Base-by-base conservation (phyloP, 2,888 invertebrate genomes). In the Lottia scabra region DNA sequence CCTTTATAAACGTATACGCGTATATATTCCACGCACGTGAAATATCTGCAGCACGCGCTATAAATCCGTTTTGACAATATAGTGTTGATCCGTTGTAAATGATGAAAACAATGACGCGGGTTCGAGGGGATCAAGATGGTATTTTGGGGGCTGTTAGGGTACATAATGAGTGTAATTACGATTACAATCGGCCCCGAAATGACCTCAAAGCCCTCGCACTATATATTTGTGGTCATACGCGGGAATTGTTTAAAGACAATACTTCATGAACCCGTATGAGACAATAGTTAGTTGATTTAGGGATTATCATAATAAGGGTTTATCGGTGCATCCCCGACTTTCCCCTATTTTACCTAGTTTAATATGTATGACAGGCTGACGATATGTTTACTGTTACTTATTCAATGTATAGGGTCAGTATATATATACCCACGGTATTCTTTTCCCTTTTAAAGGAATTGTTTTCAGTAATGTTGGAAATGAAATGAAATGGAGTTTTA, bases 31-130 rank as follows among this genome's bases (percentile, higher is more conserved):
- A 56, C 23, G 15, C 56, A 23, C 19, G 56, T 13, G 56, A 56
- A 56, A 12, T 23, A 56, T 56, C 56, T 56, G 19, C 56, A 56
- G 56, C 56, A 56, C 56, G 56, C 56, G 56, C 56, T 56, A 23
- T 56, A 23, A 56, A 56, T 56, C 56, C 56, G 8, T 23, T 23
- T 56, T 19, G 23, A 23, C 56, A 56, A 56, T 56, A 23, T 10
- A 12, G 23, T 56, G 56, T 12, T 13, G 10, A 56, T 56, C 56
- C 10, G 19, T 23, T 23, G 23, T 13, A 56, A 56, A 12, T 56
- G 56, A 56, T 13, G 56, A 23, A 56, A 19, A 56, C 56, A 56
- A 56, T 56, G 56, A 56, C 13, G 5, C 2, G 19, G 13, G 19
- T 23, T 10, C 23, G 19, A 19, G 23, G 23, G 56, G 56, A 56